Evolutionary conservation across 2,797 vertebrate species (phyloP).

Genomic region (Artibeus jamaicensis): DNA sequence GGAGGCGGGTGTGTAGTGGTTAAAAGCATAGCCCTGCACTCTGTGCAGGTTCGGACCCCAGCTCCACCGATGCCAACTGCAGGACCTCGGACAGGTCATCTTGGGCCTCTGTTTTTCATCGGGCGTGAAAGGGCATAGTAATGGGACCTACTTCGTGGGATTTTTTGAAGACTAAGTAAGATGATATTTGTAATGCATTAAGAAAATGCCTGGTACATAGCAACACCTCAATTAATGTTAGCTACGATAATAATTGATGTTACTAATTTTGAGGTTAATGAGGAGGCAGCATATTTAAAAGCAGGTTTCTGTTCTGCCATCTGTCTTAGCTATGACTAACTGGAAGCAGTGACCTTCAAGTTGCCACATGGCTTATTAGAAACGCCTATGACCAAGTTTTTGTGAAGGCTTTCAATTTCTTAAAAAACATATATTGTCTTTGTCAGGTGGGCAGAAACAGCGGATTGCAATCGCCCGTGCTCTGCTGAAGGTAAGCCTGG

Average conservation of each 20-base stretch:
- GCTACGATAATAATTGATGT: not conserved
- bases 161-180: not conserved
- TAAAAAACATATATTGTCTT: not conserved
- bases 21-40: not conserved
- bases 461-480: constrained; percentile 97
- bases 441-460: constrained; percentile 96
- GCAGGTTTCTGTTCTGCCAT: not conserved
- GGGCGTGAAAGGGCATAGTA: not conserved
- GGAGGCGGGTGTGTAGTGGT: not conserved
- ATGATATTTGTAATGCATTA: not conserved
- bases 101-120: not conserved
- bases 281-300: not conserved
- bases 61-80: not conserved
- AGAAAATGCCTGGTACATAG: not conserved
- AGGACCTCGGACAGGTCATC: not conserved
- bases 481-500: constrained; percentile 90
- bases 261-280: not conserved
- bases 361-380: not conserved
- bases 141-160: not conserved
- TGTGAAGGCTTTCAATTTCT: not conserved
- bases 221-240: not conserved
- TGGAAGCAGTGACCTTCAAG: not conserved
- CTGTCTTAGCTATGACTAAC: not conserved
- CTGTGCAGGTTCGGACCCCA: not conserved
- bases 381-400: not conserved